Base-by-base conservation (phyloP, 35 echinoderm and acorn worm genomes). In the Ophiothrix spiculata region DNA sequence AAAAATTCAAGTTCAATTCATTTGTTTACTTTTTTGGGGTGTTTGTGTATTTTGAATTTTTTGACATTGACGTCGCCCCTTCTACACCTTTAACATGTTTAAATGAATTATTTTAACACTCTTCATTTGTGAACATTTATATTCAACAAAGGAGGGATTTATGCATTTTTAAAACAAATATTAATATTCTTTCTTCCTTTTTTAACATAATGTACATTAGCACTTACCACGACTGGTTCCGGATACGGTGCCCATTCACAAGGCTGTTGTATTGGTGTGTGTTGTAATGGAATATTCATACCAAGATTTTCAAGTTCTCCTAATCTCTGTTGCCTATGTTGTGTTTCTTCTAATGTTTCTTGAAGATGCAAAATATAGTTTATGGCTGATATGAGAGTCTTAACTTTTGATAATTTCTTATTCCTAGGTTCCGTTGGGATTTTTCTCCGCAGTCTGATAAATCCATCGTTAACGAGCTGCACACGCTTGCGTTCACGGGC, bases 321-420 rank as follows among this genome's bases (percentile, higher is more conserved):
- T 89, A 95, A 85, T 75, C 93, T 90, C 17, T 84, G 74, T 73
- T 93, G 90, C 54, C 88, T 37, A 25, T 94, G 77, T 46, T 90
- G 86, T 21, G 85, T 89, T 40, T 99, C 92, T 15, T 93, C 87
- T 1, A 99, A 39, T 11, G 89, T 91, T 78, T 99, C 85, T 37
- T 99, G 92, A 17, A 99, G 69, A 90, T 99, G 96, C 79, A 99
- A 40, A 19, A 99, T 99, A 64, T 99, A 99, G 63, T 99, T 99
- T 35, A 99, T 99, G 36, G 96, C 96, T 35, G 92, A 94, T 37
- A 89, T 89, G 3, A 99, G 92, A 28, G 96, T 99, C 80, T 99
- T 99, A 1, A 99, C 96, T 81, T 99, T 99, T 0, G 96, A 99
- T 0, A 99, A 83, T 87, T 99, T 99, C 87, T 99, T 99, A 45